Percentiles rank a stretch among this genome's conserved stretches.
These are phyloP conservation scores for Nephrocerus scutellatus DNA, from an alignment of 2,888 invertebrate genomes.

Conservation along the genomic window DNA sequence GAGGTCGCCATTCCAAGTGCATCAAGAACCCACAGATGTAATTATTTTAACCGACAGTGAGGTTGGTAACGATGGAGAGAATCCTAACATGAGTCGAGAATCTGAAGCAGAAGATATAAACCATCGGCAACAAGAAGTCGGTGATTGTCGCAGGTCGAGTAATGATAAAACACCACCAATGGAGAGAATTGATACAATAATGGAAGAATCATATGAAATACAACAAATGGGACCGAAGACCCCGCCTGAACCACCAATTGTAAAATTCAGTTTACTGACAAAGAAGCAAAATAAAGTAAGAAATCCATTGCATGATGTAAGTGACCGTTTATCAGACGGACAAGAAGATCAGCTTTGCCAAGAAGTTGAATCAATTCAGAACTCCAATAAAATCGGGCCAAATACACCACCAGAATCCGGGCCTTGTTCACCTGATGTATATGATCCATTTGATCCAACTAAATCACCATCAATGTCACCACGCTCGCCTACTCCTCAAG, in stretches of 20 bases:
- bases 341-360: too few relatives aligned
- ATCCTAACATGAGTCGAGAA: slow-evolving; percentile 28
- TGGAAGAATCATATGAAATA: slow-evolving; percentile 42
- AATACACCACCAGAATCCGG: slow-evolving; percentile 66
- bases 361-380: too few relatives aligned
- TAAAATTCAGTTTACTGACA: slow-evolving; percentile 55
- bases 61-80: slow-evolving; percentile 44
- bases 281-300: slow-evolving; percentile 52
- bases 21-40: slow-evolving; percentile 72
- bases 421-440: slow-evolving; percentile 71
- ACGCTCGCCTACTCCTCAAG: slow-evolving; percentile 40
- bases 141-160: slow-evolving; percentile 29
- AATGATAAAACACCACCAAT: slow-evolving; percentile 37
- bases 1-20: slow-evolving; percentile 75
- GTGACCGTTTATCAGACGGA: not conserved
- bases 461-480: slow-evolving; percentile 56
- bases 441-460: slow-evolving; percentile 88
- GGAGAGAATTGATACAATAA: slow-evolving; percentile 34
- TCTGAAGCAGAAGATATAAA: slow-evolving; percentile 21
- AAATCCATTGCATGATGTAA: slow-evolving; percentile 57
- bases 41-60: slow-evolving; percentile 82
- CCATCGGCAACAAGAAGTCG: slow-evolving; percentile 21
- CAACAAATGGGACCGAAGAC: slow-evolving; percentile 62
- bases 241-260: slow-evolving; percentile 61
- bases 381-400: slow-evolving; percentile 58